Evolutionary conservation across 2,888 invertebrate genomes (phyloP), one percentile per base, ranked within the genome.

Genomic region (Ophioninae sp.): DNA sequence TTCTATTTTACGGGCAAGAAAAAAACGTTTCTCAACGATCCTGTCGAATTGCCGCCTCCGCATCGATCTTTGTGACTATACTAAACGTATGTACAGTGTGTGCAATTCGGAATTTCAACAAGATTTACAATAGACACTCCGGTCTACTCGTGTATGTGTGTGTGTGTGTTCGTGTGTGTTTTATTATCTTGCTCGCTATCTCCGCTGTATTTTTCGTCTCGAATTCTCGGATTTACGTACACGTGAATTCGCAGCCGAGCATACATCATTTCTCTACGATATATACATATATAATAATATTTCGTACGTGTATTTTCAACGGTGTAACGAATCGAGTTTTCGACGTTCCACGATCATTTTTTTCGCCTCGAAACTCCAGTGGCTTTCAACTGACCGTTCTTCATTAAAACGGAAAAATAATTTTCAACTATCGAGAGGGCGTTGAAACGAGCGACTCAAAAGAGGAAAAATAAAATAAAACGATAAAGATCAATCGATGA

Each of bases 91-190:
- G 63, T 81, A 79, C 81, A 79, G 73, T 79, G 64, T 83, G 76
- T 81, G 72, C 80, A 68, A 73, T 80, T 69, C 82, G 85, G 86
- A 86, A 56, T 85, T 86, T 90, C 85, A 89, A 90, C 88, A 90
- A 89, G 87, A 88, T 90, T 90, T 88, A 90, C 88, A 89, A 87
- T 86, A 82, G 85, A 22, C 51, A 51, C 65, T 75, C 65, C 7
- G 44, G 30, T 22, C 73, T 63, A 74, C 30, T 5, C 20, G n/a
- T 59, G 8, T 22, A 17, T 17, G 51, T 51, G 51, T 20, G 69
- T 86, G 80, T 85, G 81, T 72, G 78, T 76, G 51, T 72, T 61
- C 30, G 30, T 30, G 30, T 30, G 3, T 30, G 30, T 30, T 30
- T 30, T 30, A 30, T 30, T 30, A 30, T 30, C 30, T 30, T 30